Conservation (phyloP, 1,140 invertebrate species). For the Andricus grossulariae region DNA sequence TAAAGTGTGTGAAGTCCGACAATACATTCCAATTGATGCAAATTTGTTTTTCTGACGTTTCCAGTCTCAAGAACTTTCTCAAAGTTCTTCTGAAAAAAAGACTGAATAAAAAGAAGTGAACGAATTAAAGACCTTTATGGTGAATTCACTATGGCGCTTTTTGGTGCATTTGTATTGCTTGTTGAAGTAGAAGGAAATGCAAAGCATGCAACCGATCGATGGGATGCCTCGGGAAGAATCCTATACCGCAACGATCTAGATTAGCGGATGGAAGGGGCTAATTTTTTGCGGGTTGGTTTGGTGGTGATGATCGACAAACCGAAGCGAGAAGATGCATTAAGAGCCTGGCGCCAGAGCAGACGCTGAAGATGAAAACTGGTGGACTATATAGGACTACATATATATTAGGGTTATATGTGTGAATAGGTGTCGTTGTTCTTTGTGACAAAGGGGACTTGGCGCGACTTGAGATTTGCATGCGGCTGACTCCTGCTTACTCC, state of each 20-base stretch:
- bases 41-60: no score
- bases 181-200: not conserved
- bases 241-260: not conserved
- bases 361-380: conserved; percentile 8
- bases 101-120: no score
- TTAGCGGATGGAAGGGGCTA: not conserved
- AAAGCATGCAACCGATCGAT: not conserved
- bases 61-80: no score
- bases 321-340: conserved; percentile 1
- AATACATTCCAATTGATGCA: no score
- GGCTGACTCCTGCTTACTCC: conserved; percentile 17
- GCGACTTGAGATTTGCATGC: conserved; percentile 31
- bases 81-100: no score
- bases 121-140: no score
- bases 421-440: conserved; percentile 27
- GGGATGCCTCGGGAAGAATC: not conserved
- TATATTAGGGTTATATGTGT: not conserved
- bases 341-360: conserved; percentile 5
- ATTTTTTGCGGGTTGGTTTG: not conserved
- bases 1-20: no score
- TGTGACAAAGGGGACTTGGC: conserved; percentile 27
- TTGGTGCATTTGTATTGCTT: not conserved
- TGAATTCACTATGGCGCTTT: not conserved
- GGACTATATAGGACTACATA: not conserved
- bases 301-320: conserved; percentile 26